A percentile compares a stretch with the other conserved stretches of the same genome.
phyloP scores from a whole-genome alignment of 2,888 invertebrate genomes.

The Aphrophora alni region DNA sequence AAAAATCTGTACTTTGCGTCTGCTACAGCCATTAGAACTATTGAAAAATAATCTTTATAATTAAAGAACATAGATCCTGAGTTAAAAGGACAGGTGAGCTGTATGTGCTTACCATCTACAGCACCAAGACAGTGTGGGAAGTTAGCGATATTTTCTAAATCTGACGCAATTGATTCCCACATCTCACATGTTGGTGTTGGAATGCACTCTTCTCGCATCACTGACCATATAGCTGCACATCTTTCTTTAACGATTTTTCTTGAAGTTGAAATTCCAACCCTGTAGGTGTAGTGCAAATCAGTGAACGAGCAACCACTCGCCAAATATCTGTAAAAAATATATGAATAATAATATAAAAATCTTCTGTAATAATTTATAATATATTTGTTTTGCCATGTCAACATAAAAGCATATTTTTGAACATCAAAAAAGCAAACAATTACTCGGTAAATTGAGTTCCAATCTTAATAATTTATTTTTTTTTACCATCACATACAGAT shows the following conservation, averaged over 20 bases:
- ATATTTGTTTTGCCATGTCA: no score
- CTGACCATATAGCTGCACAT: background rate
- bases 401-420: no score
- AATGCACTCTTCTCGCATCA: background rate
- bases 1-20: background rate
- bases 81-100: background rate
- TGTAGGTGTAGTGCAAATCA: background rate
- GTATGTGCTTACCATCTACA: conserved; percentile 19
- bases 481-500: no score
- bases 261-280: background rate
- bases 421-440: no score
- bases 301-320: background rate
- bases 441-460: no score
- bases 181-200: background rate
- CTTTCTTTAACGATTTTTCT: background rate
- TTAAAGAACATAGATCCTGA: conserved; percentile 13
- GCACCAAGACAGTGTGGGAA: conserved; percentile 17
- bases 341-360: no score
- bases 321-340: background rate
- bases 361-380: no score
- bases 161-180: background rate
- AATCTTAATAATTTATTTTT: no score
- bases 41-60: conserved; percentile 16
- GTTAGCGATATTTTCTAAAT: background rate
- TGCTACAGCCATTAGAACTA: conserved; percentile 7